Percentiles rank a stretch among this genome's conserved stretches.
Conservation (phyloP, 2,888 invertebrate genomes). For the Ichneumoninae sp. region DNA sequence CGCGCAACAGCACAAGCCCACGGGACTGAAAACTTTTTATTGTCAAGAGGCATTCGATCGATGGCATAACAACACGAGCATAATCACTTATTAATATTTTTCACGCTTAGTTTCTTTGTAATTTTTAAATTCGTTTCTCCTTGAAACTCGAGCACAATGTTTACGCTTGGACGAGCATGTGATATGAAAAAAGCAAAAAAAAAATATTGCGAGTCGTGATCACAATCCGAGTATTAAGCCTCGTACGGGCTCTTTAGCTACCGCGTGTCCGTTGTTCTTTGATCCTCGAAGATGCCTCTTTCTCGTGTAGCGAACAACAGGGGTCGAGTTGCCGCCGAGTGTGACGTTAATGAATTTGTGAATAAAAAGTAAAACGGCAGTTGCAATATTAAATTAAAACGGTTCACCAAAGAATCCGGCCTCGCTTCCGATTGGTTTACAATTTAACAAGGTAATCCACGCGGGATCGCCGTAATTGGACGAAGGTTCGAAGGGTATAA, state of each 20-base stretch:
- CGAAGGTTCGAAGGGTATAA: conserved; percentile 55
- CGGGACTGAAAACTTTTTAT: conserved; percentile 23
- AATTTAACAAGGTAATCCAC: conserved; percentile 27
- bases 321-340: background rate
- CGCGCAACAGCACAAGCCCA: conserved; percentile 51
- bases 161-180: conserved; percentile 62
- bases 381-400: conserved; percentile 56
- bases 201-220: conserved; percentile 43
- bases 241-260: conserved; percentile 24
- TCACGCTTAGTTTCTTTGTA: conserved; percentile 21
- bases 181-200: conserved; percentile 51
- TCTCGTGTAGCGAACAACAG: conserved; percentile 2
- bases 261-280: conserved; percentile 16
- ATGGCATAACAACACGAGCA: conserved; percentile 12
- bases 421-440: conserved; percentile 49
- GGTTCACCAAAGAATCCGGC: conserved; percentile 58
- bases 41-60: background rate
- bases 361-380: conserved; percentile 36
- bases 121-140: conserved; percentile 12
- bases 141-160: conserved; percentile 64
- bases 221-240: conserved; percentile 44
- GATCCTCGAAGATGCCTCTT: conserved; percentile 23
- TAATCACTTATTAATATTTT: conserved; percentile 8
- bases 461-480: conserved; percentile 42
- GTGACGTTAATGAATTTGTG: conserved; percentile 30